phyloP scores from a whole-genome alignment of 2,888 invertebrate species.

The Aphodius sticticus region DNA sequence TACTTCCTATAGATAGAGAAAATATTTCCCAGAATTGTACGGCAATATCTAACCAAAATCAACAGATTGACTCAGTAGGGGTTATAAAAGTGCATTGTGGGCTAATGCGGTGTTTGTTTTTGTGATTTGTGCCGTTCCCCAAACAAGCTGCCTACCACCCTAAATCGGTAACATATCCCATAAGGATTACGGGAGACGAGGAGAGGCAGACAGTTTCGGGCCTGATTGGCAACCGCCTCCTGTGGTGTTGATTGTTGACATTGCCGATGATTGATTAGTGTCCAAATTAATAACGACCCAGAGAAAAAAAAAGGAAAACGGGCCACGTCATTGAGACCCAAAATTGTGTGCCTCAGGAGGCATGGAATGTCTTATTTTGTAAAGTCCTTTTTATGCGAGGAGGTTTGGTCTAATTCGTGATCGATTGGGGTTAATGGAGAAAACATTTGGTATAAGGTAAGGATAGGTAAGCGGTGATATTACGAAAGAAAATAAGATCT shows the following conservation, averaged over 20 bases:
- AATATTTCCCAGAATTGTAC: not conserved
- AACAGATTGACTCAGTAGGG: not conserved
- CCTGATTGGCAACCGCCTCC: slow-evolving; percentile 11
- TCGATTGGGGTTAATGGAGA: not conserved
- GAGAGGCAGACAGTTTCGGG: not conserved
- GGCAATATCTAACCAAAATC: not conserved
- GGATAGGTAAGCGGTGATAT: not conserved
- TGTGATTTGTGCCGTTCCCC: slow-evolving; percentile 11
- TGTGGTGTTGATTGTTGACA: slow-evolving; percentile 52
- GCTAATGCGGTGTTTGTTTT: not conserved
- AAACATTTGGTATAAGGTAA: not conserved
- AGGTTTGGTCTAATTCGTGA: not conserved
- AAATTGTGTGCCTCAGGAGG: not conserved
- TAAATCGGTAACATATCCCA: slow-evolving; percentile 6
- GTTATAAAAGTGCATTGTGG: slow-evolving; percentile 4
- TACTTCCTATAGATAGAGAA: not conserved
- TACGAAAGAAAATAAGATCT: not conserved
- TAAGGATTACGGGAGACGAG: slow-evolving; percentile 10
- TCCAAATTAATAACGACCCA: slow-evolving; percentile 50
- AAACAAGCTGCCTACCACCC: slow-evolving; percentile 5
- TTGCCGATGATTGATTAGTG: slow-evolving; percentile 55
- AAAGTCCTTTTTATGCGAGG: not conserved
- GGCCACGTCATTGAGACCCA: slow-evolving; percentile 16
- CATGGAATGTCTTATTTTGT: not conserved
- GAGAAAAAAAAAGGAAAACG: not conserved